Evolutionary conservation across 2,888 invertebrate genomes (phyloP).

Genomic region (Drosophila melanocephala): DNA sequence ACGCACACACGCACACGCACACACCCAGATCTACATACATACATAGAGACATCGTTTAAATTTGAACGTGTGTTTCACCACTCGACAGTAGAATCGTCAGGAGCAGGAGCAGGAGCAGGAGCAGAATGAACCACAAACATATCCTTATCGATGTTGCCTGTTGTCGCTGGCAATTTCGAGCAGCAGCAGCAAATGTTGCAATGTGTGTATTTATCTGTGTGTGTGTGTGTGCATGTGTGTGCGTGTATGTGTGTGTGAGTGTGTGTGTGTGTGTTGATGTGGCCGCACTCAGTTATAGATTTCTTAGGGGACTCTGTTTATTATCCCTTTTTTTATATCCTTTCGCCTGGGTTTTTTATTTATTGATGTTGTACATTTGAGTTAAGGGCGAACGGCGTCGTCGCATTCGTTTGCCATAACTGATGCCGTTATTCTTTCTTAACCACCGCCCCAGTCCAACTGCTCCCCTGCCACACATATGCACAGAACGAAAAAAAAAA

Average conservation of each 20-base stretch:
- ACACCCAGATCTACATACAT: not conserved
- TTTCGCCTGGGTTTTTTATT: slow-evolving; percentile 75
- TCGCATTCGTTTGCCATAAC: slow-evolving; percentile 81
- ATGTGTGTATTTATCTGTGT: slow-evolving; percentile 18
- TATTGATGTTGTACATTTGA: slow-evolving; percentile 81
- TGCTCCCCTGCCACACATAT: slow-evolving; percentile 1
- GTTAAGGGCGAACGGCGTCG: slow-evolving; percentile 74
- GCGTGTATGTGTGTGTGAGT: slow-evolving; percentile 39
- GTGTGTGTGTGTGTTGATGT: slow-evolving; percentile 56
- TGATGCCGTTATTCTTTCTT: slow-evolving; percentile 73
- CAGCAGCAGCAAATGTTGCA: slow-evolving; percentile 44
- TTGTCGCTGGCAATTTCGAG: slow-evolving; percentile 60
- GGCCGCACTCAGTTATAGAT: slow-evolving; percentile 78
- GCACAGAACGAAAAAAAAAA: slow-evolving; percentile 1
- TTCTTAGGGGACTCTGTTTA: slow-evolving; percentile 79
- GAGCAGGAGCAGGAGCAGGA: slow-evolving; percentile 5
- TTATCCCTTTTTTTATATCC: slow-evolving; percentile 80
- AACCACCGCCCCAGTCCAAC: slow-evolving; percentile 7
- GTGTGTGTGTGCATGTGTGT: slow-evolving; percentile 47
- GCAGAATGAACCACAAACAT: slow-evolving; percentile 48
- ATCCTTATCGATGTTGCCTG: slow-evolving; percentile 51
- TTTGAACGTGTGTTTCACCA: slow-evolving; percentile 73
- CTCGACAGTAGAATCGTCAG: slow-evolving; percentile 23
- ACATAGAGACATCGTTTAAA: slow-evolving; percentile 70
- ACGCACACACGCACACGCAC: not conserved